Evolutionary conservation across 2,113 vertebrate genomes (phyloP).

Genomic region (Athene cunicularia): DNA sequence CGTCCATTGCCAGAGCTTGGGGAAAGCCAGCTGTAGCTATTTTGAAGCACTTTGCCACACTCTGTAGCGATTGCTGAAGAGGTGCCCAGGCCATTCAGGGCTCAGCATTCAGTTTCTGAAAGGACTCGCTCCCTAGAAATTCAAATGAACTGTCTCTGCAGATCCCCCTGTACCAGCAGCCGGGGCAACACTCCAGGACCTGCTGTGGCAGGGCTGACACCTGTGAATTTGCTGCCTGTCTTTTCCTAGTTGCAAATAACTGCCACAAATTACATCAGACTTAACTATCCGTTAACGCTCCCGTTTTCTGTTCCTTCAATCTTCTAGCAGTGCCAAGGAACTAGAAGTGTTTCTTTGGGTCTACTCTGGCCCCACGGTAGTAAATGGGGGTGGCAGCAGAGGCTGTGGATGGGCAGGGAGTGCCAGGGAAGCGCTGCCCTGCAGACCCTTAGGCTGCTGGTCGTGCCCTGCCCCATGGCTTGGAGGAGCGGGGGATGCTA

Average conservation of each 20-base stretch:
- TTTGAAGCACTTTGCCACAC: neutral
- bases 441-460: neutral
- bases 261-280: neutral
- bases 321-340: neutral
- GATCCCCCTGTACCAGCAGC: neutral
- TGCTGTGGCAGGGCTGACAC: neutral
- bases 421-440: neutral
- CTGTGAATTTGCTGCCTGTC: rapidly evolving
- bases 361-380: neutral
- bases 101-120: neutral
- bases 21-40: neutral
- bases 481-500: rapidly evolving
- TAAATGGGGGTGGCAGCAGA: rapidly evolving
- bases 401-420: neutral
- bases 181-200: neutral
- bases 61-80: neutral
- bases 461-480: neutral
- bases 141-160: neutral
- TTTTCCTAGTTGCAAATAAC: neutral
- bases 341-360: neutral
- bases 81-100: neutral
- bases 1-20: neutral
- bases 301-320: neutral
- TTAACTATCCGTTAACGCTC: neutral
- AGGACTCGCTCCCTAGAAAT: neutral